Conservation (phyloP, 2,888 invertebrate genomes). For the Pheosia gnoma region DNA sequence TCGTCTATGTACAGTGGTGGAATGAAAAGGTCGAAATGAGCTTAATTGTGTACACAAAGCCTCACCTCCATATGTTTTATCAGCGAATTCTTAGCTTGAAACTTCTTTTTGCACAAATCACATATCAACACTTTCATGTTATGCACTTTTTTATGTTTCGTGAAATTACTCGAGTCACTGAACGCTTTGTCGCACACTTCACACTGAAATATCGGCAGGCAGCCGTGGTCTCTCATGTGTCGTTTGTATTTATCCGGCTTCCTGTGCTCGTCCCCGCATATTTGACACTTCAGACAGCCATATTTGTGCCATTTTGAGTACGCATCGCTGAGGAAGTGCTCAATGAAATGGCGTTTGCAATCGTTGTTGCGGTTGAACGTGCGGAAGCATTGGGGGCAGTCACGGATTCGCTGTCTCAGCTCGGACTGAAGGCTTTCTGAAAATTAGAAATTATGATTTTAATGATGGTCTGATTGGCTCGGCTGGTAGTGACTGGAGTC, state of each 20-base stretch:
- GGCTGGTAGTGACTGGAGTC: too few species aligned
- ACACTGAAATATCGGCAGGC: constrained; percentile 60
- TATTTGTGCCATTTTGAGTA: constrained; percentile 16
- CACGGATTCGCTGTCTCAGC: constrained; percentile 3
- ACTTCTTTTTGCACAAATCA: constrained; percentile 62
- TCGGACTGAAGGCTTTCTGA: constrained; percentile 20
- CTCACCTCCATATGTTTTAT: constrained; percentile 59
- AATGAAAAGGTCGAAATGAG: too few species aligned
- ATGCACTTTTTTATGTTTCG: constrained; percentile 74
- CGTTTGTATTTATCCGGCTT: constrained; percentile 47
- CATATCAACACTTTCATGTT: constrained; percentile 50
- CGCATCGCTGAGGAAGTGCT: constrained; percentile 63
- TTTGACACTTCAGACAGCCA: constrained; percentile 43
- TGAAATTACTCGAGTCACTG: constrained; percentile 70
- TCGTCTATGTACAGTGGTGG: too few species aligned
- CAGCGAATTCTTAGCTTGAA: constrained; percentile 46
- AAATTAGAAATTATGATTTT: too few species aligned
- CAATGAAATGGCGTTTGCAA: constrained; percentile 59
- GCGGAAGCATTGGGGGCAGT: constrained; percentile 48
- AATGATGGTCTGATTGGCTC: too few species aligned
- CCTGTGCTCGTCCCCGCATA: constrained; percentile 38
- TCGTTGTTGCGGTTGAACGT: constrained; percentile 49
- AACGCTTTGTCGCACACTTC: constrained; percentile 60
- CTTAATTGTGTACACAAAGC: not conserved
- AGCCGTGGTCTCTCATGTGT: constrained; percentile 66